A percentile compares a stretch with the other conserved stretches of the same genome.
Conservation (phyloP, 1,140 invertebrate genomes). For the Drosophila pseudoobscura region DNA sequence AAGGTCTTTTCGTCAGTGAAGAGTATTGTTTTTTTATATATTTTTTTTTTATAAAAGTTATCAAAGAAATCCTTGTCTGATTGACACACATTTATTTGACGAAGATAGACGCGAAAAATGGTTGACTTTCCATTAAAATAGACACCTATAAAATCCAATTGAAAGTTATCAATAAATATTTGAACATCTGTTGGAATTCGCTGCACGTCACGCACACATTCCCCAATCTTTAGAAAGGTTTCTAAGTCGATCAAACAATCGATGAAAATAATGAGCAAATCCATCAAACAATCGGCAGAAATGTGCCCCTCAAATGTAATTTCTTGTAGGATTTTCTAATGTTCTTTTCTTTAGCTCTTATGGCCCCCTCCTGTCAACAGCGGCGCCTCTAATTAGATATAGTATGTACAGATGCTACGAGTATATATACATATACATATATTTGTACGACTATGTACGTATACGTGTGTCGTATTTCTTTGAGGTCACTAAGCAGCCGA, state of each 20-base stretch:
- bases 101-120: too few species aligned
- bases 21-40: too few species aligned
- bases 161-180: background rate
- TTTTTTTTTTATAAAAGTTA: slow-evolving; percentile 4
- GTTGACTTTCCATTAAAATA: too few species aligned
- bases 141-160: too few species aligned
- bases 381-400: slow-evolving; percentile 53
- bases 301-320: slow-evolving; percentile 42
- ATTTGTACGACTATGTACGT: background rate
- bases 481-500: slow-evolving; percentile 53
- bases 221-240: too few species aligned
- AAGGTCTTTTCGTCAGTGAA: slow-evolving; percentile 16
- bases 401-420: slow-evolving; percentile 5
- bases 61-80: slow-evolving; percentile 12
- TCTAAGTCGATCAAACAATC: background rate
- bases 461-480: slow-evolving; percentile 13
- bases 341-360: slow-evolving; percentile 28
- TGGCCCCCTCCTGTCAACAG: slow-evolving; percentile 61
- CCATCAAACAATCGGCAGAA: slow-evolving; percentile 17
- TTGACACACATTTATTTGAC: too few species aligned
- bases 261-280: background rate
- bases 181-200: slow-evolving; percentile 2
- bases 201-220: too few species aligned
- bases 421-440: background rate
- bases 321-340: slow-evolving; percentile 23